phyloP scores from a whole-genome alignment of 2,888 invertebrate species.

The Zaprionus lineosus region DNA sequence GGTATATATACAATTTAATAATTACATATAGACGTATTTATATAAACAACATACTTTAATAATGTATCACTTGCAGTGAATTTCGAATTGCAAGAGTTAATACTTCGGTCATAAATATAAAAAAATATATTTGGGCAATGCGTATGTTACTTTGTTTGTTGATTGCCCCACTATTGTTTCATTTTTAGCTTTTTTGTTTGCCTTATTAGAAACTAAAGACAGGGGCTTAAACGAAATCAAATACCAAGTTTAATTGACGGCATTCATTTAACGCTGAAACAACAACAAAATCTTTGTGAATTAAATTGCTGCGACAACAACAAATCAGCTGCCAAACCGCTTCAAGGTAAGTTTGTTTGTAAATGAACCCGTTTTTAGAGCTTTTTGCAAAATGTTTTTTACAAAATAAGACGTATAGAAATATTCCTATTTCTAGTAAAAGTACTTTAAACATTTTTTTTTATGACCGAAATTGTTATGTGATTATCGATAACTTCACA shows the following conservation, averaged over 20 bases:
- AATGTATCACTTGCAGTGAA: too few species aligned
- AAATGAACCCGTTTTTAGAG: constrained; percentile 58
- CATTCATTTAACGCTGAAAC: constrained; percentile 35
- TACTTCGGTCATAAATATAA: too few species aligned
- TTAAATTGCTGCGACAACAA: constrained; percentile 34
- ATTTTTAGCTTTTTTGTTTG: constrained; percentile 45
- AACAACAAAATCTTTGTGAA: constrained; percentile 30
- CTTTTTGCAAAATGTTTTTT: neutral
- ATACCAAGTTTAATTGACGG: constrained; percentile 48
- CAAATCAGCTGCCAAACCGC: constrained; percentile 53
- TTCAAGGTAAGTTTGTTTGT: constrained; percentile 75
- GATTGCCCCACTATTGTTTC: constrained; percentile 39
- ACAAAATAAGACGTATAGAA: too few species aligned
- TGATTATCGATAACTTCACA: constrained; percentile 19
- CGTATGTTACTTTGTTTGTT: constrained; percentile 19
- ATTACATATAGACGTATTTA: too few species aligned
- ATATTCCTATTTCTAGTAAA: too few species aligned
- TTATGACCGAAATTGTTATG: too few species aligned
- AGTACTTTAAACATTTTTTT: too few species aligned
- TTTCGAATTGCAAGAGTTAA: too few species aligned
- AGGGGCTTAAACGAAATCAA: constrained; percentile 28
- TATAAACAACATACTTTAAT: too few species aligned
- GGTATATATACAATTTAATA: too few species aligned
- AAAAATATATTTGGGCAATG: constrained; percentile 38
- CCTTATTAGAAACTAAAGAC: constrained; percentile 36